Conservation (phyloP, 92 coral and sea anemone genomes). For the Epizoanthus rinbou region DNA sequence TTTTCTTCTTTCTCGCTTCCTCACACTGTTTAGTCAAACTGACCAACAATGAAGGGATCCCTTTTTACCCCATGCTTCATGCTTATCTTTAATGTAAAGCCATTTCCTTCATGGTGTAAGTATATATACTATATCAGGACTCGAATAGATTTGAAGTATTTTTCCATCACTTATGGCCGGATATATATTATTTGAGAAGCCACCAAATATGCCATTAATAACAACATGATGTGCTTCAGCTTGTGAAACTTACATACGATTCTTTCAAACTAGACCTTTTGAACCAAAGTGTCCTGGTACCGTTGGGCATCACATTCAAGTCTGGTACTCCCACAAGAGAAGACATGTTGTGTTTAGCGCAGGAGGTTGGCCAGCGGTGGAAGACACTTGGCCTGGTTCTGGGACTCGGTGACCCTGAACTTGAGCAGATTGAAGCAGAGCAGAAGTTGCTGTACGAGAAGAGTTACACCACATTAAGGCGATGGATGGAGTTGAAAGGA, state of each 20-base stretch:
- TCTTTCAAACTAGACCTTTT: background rate
- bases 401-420: background rate
- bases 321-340: background rate
- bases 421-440: slow-evolving; percentile 47
- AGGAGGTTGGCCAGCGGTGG: slow-evolving; percentile 40
- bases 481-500: slow-evolving; percentile 21
- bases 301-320: background rate
- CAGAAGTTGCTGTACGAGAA: slow-evolving; percentile 36
- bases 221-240: background rate
- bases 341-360: slow-evolving; percentile 13
- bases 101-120: too few relatives aligned
- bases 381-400: slow-evolving; percentile 45
- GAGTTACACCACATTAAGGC: slow-evolving; percentile 30
- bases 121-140: too few relatives aligned
- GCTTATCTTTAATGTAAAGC: too few relatives aligned
- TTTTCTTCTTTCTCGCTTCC: too few relatives aligned
- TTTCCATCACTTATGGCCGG: too few relatives aligned
- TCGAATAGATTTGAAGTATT: too few relatives aligned
- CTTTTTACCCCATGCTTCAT: too few relatives aligned
- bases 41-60: too few relatives aligned
- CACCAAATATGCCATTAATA: too few relatives aligned
- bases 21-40: too few relatives aligned
- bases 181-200: too few relatives aligned
- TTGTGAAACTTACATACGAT: background rate
- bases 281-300: background rate